A percentile compares a stretch with the other conserved stretches of the same genome.
phyloP scores from a whole-genome alignment of 2,797 vertebrate genomes.

The Periophthalmus magnuspinnatus region DNA sequence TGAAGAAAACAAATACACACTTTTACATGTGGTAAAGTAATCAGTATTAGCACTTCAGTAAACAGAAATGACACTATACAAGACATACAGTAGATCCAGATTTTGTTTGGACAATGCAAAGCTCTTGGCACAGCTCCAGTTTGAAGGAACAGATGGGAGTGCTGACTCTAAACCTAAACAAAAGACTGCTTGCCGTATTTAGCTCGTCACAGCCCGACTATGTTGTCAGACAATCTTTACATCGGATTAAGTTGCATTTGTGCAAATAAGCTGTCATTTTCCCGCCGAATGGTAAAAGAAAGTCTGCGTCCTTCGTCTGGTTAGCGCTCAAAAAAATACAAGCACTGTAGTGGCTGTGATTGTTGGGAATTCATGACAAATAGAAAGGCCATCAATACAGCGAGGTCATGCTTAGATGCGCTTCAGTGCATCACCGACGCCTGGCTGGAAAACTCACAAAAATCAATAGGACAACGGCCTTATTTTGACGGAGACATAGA shows the following conservation, averaged over 20 bases:
- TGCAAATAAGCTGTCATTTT: not conserved
- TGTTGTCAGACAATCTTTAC: slow-evolving; percentile 12
- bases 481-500: not conserved
- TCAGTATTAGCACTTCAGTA: not conserved
- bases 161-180: not conserved
- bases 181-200: slow-evolving; percentile 2
- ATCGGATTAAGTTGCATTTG: slow-evolving; percentile 11
- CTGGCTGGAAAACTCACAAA: not conserved
- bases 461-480: not conserved
- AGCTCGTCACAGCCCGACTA: not conserved
- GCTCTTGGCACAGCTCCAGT: not conserved
- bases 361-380: not conserved
- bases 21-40: not conserved
- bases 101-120: not conserved
- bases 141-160: slow-evolving; percentile 8
- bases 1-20: not conserved
- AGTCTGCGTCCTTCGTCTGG: not conserved
- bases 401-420: not conserved
- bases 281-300: too few species aligned
- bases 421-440: not conserved
- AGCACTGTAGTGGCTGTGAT: not conserved
- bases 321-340: not conserved
- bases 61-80: not conserved
- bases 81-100: not conserved
- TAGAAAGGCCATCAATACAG: not conserved